phyloP scores from a whole-genome alignment of 2,113 vertebrate species.

The Diphyllodes magnificus region DNA sequence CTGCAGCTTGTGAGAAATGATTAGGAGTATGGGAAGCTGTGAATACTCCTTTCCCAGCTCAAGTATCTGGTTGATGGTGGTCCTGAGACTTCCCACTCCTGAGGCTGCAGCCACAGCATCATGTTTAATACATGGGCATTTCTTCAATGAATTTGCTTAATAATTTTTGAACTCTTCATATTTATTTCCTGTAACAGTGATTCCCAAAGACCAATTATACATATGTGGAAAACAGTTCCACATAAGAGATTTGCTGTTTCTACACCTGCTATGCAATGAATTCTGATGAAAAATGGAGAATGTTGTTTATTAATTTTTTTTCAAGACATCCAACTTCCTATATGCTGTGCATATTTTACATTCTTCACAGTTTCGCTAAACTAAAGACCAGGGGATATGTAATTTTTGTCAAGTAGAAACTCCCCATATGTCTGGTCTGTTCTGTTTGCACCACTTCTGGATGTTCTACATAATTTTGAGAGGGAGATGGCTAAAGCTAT shows the following conservation, averaged over 20 bases:
- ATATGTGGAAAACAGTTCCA: neutral
- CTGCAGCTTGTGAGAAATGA: neutral
- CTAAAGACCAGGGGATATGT: neutral
- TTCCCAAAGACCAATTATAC: fast-evolving
- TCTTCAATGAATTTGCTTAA: neutral
- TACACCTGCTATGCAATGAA: neutral
- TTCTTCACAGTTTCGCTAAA: neutral
- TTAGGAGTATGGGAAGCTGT: neutral
- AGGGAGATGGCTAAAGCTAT: neutral
- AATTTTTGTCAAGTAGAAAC: neutral
- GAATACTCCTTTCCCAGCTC: fast-evolving
- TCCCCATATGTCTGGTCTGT: neutral
- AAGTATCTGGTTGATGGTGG: neutral
- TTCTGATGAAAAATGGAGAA: neutral
- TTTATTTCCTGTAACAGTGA: neutral
- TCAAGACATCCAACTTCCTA: neutral
- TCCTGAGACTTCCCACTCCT: neutral
- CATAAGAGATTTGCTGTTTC: neutral
- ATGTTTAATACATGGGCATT: neutral
- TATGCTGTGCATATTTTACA: neutral
- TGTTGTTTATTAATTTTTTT: neutral
- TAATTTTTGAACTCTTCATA: neutral
- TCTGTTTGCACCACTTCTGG: neutral
- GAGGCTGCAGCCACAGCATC: neutral
- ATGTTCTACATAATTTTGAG: neutral